Percentiles rank a stretch among this genome's conserved stretches.
phyloP scores from a whole-genome alignment of 1,140 invertebrate species.

The Phenacoccus solenopsis region DNA sequence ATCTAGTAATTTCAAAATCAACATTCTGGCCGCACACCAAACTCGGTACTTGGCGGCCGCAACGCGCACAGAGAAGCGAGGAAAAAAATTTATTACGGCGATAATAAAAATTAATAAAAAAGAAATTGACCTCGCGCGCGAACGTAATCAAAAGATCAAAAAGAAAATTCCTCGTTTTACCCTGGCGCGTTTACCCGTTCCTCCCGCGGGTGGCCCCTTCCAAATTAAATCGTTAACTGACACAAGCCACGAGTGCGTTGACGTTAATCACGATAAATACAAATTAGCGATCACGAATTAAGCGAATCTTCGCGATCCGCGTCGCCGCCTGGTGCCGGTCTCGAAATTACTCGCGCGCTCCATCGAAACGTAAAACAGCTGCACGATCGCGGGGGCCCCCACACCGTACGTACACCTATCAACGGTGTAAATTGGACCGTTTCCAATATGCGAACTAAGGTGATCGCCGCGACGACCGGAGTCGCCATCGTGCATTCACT shows the following conservation, averaged over 20 bases:
- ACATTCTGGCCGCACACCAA: background rate
- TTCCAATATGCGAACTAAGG: too few relatives aligned
- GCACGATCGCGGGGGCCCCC: too few relatives aligned
- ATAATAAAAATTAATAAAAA: background rate
- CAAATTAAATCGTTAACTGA: background rate
- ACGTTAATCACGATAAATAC: background rate
- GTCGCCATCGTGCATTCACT: too few relatives aligned
- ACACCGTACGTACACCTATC: too few relatives aligned
- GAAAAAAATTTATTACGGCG: too few relatives aligned
- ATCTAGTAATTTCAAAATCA: background rate
- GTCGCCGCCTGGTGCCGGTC: too few relatives aligned
- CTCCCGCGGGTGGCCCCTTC: too few relatives aligned
- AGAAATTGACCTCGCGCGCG: background rate
- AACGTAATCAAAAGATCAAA: constrained; percentile 2
- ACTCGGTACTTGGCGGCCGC: background rate
- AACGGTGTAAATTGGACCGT: too few relatives aligned
- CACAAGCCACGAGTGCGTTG: background rate
- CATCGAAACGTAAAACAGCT: too few relatives aligned
- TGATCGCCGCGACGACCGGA: too few relatives aligned
- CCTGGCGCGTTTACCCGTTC: background rate
- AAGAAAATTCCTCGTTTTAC: background rate
- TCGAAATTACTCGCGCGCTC: too few relatives aligned
- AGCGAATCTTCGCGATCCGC: too few relatives aligned
- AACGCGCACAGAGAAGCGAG: background rate
- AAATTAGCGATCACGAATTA: constrained; percentile 2